These are phyloP conservation scores for Parapsyche elsis DNA, from an alignment of 1,140 invertebrate genomes.

Conservation along the genomic window DNA sequence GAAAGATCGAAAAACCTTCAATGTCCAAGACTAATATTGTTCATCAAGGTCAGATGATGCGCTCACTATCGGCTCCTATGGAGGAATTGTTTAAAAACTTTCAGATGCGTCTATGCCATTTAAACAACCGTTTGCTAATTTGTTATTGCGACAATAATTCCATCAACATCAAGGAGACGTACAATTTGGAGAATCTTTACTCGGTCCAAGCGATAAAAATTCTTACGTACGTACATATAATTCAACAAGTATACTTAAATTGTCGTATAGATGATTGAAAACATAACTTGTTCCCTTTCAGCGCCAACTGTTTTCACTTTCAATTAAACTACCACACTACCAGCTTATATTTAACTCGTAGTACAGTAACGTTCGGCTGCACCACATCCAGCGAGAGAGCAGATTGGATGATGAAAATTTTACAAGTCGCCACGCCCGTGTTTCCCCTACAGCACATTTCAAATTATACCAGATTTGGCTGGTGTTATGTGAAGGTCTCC, in stretches of 20 bases:
- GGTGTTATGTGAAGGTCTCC: constrained; percentile 48
- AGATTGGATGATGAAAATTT: background rate
- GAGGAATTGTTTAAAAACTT: constrained; percentile 47
- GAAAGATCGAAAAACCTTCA: background rate
- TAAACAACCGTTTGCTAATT: constrained; percentile 16
- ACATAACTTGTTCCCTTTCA: too few relatives aligned
- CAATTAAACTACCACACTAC: background rate
- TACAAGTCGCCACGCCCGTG: constrained; percentile 9
- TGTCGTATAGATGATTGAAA: too few relatives aligned
- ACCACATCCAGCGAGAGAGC: background rate
- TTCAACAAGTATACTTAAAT: background rate
- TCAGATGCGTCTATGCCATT: constrained; percentile 29
- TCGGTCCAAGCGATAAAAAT: background rate
- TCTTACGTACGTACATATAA: background rate
- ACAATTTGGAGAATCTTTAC: background rate
- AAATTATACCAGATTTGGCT: constrained; percentile 44
- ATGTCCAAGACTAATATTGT: background rate
- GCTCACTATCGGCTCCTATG: constrained; percentile 29
- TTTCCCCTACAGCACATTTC: constrained; percentile 34
- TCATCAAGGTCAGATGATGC: constrained; percentile 34
- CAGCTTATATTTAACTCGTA: background rate
- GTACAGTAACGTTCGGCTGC: background rate
- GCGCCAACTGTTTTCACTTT: background rate
- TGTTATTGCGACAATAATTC: background rate
- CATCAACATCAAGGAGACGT: background rate